These are phyloP conservation scores for Adineta ricciae DNA, from an alignment of 2,888 invertebrate genomes.

Conservation along the genomic window DNA sequence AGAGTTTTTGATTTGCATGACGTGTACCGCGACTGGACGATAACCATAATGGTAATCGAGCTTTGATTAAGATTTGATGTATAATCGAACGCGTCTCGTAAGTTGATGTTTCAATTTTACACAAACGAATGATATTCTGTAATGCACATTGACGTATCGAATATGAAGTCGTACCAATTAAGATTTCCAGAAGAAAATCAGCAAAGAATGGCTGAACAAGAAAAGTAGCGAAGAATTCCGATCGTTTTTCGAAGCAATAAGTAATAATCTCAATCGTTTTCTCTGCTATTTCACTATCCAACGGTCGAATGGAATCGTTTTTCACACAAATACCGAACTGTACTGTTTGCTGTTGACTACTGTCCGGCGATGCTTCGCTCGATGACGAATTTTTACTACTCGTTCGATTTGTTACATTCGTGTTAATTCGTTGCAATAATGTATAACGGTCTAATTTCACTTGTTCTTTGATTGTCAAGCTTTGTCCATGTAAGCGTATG, in stretches of 20 bases:
- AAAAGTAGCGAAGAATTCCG: slow-evolving; percentile 47
- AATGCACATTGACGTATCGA: slow-evolving; percentile 23
- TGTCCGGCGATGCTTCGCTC: not conserved
- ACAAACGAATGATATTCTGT: slow-evolving; percentile 10
- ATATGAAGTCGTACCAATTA: slow-evolving; percentile 42
- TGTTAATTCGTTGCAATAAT: not conserved
- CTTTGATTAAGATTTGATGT: slow-evolving; percentile 18
- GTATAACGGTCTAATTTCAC: slow-evolving; percentile 8
- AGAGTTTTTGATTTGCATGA: slow-evolving; percentile 37
- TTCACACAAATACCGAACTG: slow-evolving; percentile 50
- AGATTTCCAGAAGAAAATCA: slow-evolving; percentile 52
- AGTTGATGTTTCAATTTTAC: not conserved
- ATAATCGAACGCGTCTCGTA: not conserved
- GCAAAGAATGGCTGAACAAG: slow-evolving; percentile 48
- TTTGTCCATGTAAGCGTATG: slow-evolving; percentile 43
- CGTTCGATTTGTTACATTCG: not conserved
- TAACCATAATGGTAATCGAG: slow-evolving; percentile 30
- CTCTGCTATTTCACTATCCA: slow-evolving; percentile 50
- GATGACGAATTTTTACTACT: not conserved
- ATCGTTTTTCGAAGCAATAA: slow-evolving; percentile 49
- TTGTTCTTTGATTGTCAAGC: not conserved
- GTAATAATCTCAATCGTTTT: slow-evolving; percentile 51
- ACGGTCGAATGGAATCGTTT: slow-evolving; percentile 45
- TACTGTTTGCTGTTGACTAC: slow-evolving; percentile 42
- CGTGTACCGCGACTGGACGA: slow-evolving; percentile 37